phyloP scores from a whole-genome alignment of 2,113 vertebrate species.

The Poeciliopsis retropinna region DNA sequence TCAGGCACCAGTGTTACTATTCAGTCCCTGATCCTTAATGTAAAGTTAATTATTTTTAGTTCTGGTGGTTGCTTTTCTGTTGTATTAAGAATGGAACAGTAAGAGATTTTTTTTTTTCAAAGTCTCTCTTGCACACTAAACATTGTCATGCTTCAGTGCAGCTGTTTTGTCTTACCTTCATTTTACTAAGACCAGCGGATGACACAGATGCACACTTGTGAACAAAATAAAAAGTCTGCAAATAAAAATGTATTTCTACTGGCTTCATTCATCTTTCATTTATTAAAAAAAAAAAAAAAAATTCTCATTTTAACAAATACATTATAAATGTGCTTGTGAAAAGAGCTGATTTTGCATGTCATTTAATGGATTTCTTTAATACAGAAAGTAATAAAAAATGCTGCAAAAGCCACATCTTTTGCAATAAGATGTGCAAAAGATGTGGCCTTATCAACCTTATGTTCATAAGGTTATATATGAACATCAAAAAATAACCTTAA shows the following conservation, averaged over 20 bases:
- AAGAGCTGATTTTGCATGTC: neutral
- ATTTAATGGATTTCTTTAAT: neutral
- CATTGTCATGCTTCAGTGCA: conserved; percentile 41
- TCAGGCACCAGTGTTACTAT: neutral
- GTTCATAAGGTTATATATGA: too few species aligned
- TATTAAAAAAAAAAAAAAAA: too few species aligned
- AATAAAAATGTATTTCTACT: neutral
- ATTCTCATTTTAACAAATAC: neutral
- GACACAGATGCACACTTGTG: neutral
- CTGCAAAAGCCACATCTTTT: neutral
- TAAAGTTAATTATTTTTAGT: conserved; percentile 36
- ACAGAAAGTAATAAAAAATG: neutral
- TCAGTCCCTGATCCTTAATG: conserved; percentile 12
- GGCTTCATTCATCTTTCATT: neutral
- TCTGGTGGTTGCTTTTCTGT: conserved; percentile 20
- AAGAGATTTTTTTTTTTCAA: conserved; percentile 45
- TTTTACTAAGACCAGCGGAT: conserved; percentile 31
- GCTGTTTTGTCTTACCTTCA: conserved; percentile 46
- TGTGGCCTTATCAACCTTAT: too few species aligned
- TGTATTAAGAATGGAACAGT: conserved; percentile 22
- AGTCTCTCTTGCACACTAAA: conserved; percentile 53
- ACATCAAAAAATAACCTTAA: neutral
- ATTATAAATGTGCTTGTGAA: neutral
- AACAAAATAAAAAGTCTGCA: conserved; percentile 7
- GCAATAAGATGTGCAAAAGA: too few species aligned